Evolutionary conservation across 2,113 vertebrate species (phyloP).

Genomic region (Potamarius usumacintae): DNA sequence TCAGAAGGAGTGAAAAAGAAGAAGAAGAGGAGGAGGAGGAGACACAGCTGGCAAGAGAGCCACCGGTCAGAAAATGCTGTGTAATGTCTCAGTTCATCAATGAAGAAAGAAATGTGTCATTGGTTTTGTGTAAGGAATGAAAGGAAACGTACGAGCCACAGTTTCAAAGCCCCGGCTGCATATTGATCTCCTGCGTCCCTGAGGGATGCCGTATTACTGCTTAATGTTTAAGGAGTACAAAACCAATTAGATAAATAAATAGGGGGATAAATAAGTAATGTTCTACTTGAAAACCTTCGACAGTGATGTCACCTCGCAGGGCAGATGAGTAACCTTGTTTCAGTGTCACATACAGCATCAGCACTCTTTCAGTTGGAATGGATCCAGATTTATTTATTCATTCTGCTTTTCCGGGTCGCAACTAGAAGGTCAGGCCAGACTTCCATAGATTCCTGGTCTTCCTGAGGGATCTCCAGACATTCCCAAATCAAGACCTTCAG

Average conservation of each 20-base stretch:
- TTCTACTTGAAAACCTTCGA: conserved; percentile 55
- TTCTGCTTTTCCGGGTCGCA: neutral
- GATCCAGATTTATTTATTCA: neutral
- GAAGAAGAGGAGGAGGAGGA: conserved; percentile 26
- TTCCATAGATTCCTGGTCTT: neutral
- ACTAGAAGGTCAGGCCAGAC: neutral
- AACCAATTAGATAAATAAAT: conserved; percentile 72
- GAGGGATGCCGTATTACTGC: conserved; percentile 61
- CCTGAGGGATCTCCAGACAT: neutral
- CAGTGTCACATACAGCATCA: conserved; percentile 43
- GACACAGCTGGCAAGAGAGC: conserved; percentile 55
- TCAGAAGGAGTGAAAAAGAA: conserved; percentile 43
- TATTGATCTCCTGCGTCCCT: conserved; percentile 65
- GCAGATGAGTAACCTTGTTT: conserved; percentile 69
- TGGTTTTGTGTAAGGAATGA: neutral
- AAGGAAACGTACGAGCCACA: neutral
- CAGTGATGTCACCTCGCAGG: conserved; percentile 54
- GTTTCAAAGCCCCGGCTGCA: conserved; percentile 59
- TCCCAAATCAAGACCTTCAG: too few species aligned
- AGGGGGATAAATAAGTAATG: conserved; percentile 72
- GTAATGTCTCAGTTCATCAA: conserved; percentile 36
- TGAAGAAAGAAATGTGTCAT: conserved; percentile 4
- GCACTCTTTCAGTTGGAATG: conserved; percentile 14
- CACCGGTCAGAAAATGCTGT: neutral
- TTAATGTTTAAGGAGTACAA: conserved; percentile 51